Base-by-base conservation (phyloP, 1,140 invertebrate genomes). In the Drosophila nigrodunni region DNA sequence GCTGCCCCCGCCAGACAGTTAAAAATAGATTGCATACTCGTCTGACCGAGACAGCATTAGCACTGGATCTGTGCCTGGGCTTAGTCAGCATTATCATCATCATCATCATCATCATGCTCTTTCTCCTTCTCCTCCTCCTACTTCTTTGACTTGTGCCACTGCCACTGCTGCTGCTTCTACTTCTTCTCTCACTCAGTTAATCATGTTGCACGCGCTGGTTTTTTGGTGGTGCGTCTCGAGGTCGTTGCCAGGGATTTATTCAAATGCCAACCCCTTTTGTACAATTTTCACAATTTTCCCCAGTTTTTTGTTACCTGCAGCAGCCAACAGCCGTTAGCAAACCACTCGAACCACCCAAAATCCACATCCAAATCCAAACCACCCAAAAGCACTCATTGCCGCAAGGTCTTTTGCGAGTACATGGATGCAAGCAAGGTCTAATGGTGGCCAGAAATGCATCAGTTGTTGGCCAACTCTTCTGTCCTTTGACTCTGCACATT, bases 21-120 rank as follows among this genome's bases (percentile, higher is more conserved):
- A 80, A 68, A 85, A 85, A 85, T 85, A 85, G 82, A 85, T 73
- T 78, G 79, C 79, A 82, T 64, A 64, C 49, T 41, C 66, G 79
- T 82, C 74, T 82, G 74, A 82, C 79, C 79, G 58, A 62, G 30
- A 39, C 64, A 43, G 43, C 65, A 54, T 74, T 68, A 67, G 70
- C 71, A 55, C 55, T 60, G 68, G 39, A 46, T 62, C 41, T 47
- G 18, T 39, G 60, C n/a, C 44, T 44, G 34, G 9, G 58, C 66
- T 74, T 74, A 74, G 72, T 74, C 72, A 74, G 72, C 72, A 54
- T 10, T 35, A 50, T n/a, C 59, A 47, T 57, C 13, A 57, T 15
- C 18, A n/a, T 41, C 8, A 25, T 58, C 21, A 7, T 30, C 59
- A 25, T 41, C 35, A 57, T 2, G 18, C 18, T 2, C 18, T 21